Base-by-base conservation (phyloP, 2,113 vertebrate genomes). In the Hepsetus odoe region DNA sequence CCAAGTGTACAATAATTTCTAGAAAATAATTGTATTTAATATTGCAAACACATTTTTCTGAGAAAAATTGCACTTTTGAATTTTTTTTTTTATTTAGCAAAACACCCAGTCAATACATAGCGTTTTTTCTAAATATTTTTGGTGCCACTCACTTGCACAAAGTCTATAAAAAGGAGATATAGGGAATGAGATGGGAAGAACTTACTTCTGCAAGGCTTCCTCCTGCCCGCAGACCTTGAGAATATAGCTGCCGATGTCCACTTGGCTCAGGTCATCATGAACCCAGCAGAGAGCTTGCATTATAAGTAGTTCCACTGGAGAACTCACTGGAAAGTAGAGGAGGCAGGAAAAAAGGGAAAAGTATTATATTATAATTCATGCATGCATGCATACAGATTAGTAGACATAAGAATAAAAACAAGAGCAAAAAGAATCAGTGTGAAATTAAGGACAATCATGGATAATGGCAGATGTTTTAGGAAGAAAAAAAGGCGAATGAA, bases 241-340 rank as follows among this genome's bases (percentile, higher is more conserved):
- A 89, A 98, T 89, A 83, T 99, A 97, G 89, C 94, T 98, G 90
- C 93, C 92, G 86, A 97, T 95, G 86, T 99, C 95, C 82, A 99
- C 94, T 90, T 96, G 93, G 89, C 95, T 96, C 87, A 99, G 92
- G 90, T 99, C 96, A 87, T 99, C 97, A 6, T 99, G 97, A 32
- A 96, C 96, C 96, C 98, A 99, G 85, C 98, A 99, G 73, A 99
- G 93, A 38, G 98, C 98, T 90, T 99, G 98, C 91, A 97, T 97
- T 89, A 99, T 97, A 80, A 99, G 86, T 83, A 99, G 90, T 89
- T 99, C 97, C 83, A 99, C 96, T 33, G 96, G 95, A 84, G 98
- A 99, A 87, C 94, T 98, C 92, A 96, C 97, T 99, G 92, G 77
- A 84, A 62, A 85, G 87, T 7, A 74, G 20, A 32, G 24, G 38